Conservation (phyloP, 2,888 invertebrate species). For the Tetrapedia diversipes region DNA sequence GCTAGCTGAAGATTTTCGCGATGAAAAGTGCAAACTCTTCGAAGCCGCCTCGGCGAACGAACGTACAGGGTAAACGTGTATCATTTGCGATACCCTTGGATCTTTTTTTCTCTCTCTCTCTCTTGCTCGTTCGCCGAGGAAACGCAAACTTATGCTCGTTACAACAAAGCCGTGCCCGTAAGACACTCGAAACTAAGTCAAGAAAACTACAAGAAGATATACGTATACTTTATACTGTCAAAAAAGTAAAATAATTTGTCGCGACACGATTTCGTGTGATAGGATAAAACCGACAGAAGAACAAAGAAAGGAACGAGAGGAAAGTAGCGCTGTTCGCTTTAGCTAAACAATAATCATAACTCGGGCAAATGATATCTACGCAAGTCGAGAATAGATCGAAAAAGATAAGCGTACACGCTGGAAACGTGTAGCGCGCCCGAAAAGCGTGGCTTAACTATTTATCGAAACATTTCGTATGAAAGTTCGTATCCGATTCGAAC, state of each 20-base stretch:
- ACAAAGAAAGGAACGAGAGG: no score
- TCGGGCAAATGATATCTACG: neutral
- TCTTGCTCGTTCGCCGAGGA: neutral
- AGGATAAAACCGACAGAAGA: neutral
- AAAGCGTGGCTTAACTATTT: constrained; percentile 31
- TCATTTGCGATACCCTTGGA: constrained; percentile 11
- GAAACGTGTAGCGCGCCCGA: neutral
- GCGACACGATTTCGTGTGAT: neutral
- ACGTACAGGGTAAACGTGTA: constrained; percentile 14
- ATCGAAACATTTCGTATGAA: no score
- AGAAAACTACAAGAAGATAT: constrained; percentile 22
- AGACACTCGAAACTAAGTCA: no score
- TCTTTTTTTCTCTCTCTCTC: neutral
- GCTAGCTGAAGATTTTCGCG: neutral
- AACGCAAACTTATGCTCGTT: constrained; percentile 10
- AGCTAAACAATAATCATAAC: neutral
- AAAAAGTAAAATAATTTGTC: constrained; percentile 11
- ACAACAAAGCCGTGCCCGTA: neutral
- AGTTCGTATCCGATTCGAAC: constrained; percentile 6
- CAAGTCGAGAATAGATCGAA: constrained; percentile 5
- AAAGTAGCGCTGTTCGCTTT: no score
- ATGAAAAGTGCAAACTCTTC: constrained; percentile 10
- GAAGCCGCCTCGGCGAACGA: neutral
- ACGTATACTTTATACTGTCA: constrained; percentile 20
- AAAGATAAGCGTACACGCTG: neutral